Evolutionary conservation across 2,797 vertebrate species (phyloP), one percentile per base, ranked within the genome.

Genomic region (Halcyon badia): DNA sequence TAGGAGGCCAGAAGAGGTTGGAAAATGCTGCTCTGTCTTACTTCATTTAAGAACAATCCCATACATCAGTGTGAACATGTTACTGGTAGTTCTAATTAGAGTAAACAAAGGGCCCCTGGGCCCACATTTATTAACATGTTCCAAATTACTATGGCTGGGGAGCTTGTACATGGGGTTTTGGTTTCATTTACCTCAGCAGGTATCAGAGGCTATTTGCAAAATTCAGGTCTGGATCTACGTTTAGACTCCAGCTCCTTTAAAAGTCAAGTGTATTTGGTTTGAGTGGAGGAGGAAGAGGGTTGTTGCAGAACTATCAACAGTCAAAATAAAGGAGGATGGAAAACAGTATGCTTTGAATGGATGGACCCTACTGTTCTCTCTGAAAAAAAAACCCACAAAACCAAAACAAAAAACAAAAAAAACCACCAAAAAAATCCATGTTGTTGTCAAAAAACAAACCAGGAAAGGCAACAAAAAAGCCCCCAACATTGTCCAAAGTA

Each of bases 401-500:
- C 10, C 26, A 44, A 33, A n/a, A 3, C 21, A 30, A 44, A 11
- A n/a, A 44, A 24, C 10, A 20, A n/a, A 15, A n/a, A 15, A 20
- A 21, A 65, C 12, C 33, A 3, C 2, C 17, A 22, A 39, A 3
- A 24, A 33, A 2, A 2, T 5, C 6, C 10, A 22, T 4, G 4
- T n/a, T 60, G 26, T 35, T 89, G 46, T 79, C 51, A 68, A 54
- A 68, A 68, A 89, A 21, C 72, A 83, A 91, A 52, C 4, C 37
- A 81, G 48, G 54, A 92, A 83, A 90, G 37, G 4, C 28, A 88
- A 60, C 21, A 31, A 85, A 83, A 69, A 12, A 30, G 10, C 14
- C 44, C 10, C 54, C 6, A 35, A 28, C 30, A 46, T 11, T 30
- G 12, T 58, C 49, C 64, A 65, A 78, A 89, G 61, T 33, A 87